A percentile compares a stretch with the other conserved stretches of the same genome.
phyloP scores from a whole-genome alignment of 2,113 vertebrate genomes.

The Cricetomys ansorgei region DNA sequence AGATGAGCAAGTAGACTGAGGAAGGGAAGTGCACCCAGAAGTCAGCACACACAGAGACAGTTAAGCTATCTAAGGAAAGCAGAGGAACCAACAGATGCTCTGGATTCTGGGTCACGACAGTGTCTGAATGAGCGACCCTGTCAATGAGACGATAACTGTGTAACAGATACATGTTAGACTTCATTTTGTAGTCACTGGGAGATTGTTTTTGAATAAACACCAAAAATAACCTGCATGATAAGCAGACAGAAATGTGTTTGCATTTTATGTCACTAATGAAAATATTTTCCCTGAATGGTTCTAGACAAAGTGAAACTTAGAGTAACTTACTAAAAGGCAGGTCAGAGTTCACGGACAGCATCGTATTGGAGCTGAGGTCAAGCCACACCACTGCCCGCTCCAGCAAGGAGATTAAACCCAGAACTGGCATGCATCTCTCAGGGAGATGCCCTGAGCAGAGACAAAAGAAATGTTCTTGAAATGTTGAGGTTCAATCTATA shows the following conservation, averaged over 20 bases:
- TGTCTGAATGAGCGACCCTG: slow-evolving; percentile 14
- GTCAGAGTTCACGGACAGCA: not conserved
- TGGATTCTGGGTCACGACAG: not conserved
- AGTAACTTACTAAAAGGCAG: not conserved
- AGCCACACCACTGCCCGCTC: not conserved
- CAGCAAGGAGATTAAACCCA: not conserved
- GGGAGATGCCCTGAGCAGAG: not conserved
- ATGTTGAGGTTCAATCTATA: not conserved
- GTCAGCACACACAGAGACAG: not conserved
- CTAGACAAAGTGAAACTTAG: slow-evolving; percentile 35
- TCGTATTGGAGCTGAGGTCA: accelerated
- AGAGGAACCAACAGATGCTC: not conserved
- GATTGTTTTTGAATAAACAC: slow-evolving; percentile 41
- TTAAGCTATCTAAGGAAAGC: slow-evolving; percentile 22
- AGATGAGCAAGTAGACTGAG: not conserved
- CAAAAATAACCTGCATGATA: slow-evolving; percentile 52
- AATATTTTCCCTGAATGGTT: slow-evolving; percentile 68
- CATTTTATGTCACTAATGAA: slow-evolving; percentile 50
- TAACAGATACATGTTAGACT: slow-evolving; percentile 56
- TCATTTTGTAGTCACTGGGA: slow-evolving; percentile 59
- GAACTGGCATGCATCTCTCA: not conserved
- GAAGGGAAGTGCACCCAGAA: not conserved
- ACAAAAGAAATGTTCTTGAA: slow-evolving; percentile 40
- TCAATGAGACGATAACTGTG: not conserved
- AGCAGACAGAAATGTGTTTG: slow-evolving; percentile 45